A percentile compares a stretch with the other conserved stretches of the same genome.
phyloP scores from a whole-genome alignment of 1,140 invertebrate genomes.

The Eriocheir sinensis region DNA sequence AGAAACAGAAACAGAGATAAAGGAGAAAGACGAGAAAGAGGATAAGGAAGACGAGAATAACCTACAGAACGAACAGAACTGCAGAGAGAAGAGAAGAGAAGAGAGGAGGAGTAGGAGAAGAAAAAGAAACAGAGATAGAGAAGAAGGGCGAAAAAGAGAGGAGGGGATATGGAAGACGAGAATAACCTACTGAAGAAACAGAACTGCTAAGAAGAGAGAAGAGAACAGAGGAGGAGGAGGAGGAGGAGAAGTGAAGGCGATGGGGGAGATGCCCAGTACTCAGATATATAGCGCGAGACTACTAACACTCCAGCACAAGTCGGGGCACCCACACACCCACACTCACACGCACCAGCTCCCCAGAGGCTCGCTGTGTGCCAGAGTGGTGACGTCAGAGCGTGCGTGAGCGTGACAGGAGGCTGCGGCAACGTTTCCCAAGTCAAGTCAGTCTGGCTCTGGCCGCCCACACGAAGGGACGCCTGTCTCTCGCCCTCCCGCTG shows the following conservation, averaged over 20 bases:
- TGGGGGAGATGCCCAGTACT: not conserved
- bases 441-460: conserved; percentile 44
- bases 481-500: conserved; percentile 41
- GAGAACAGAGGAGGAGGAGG: not conserved
- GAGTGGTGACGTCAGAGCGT: not conserved
- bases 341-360: not conserved
- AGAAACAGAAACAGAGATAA: no score
- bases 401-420: conserved; percentile 25
- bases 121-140: no score
- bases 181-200: no score
- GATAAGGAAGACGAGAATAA: no score
- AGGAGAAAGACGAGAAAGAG: no score
- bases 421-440: conserved; percentile 9
- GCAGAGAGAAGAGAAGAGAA: no score
- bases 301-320: not conserved
- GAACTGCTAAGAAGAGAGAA: no score
- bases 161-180: no score
- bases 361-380: not conserved
- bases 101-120: no score
- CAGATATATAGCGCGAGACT: no score
- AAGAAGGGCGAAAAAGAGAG: no score
- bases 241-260: not conserved
- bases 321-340: not conserved
- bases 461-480: conserved; percentile 36
- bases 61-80: no score